Evolutionary conservation across 2,888 invertebrate species (phyloP), one percentile per base, ranked within the genome.

Genomic region (Tenthredo amoena): DNA sequence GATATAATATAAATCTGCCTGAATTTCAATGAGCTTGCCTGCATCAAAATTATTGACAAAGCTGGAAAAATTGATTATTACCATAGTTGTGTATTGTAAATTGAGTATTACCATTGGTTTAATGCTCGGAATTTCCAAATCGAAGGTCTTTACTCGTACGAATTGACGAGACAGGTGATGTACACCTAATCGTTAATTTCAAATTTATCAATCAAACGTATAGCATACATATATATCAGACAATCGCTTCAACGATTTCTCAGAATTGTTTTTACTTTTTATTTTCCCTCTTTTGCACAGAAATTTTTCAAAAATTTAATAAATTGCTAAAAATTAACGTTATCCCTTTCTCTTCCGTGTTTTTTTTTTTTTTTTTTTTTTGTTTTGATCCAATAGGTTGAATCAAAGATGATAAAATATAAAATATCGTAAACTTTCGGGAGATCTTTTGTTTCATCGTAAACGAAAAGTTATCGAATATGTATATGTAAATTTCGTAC

Each of bases 1-100:
- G 37, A 47, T 43, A 43, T 26, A 65, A 2, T 31, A 65, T 50
- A 55, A 31, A 77, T 77, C 26, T 50, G 58, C 40, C 81, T 58
- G 87, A 88, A 88, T 89, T 87, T 87, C 88, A 89, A 90, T 90
- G 89, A 89, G 89, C 89, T 89, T 88, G 89, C 88, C 89, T 88
- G 89, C 88, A 86, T 88, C 88, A 88, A 89, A 90, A 88, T 89
- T 83, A 83, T 83, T 21, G 12, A 81, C 26, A 81, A 81, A 47
- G 31, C 10, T 55, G 55, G 55, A 65, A 31, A 40, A n/a, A 15
- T 12, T 31, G 18, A 31, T 9, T 26, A 26, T 26, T 26, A 26
- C 26, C 26, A 26, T 79, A 72, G 9, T 74, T n/a, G 12, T 15
- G 40, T 81, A 55, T 43, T 47, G 26, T 26, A 26, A 72, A n/a